phyloP scores from a whole-genome alignment of 2,113 vertebrate genomes.

The Bufo gargarizans region DNA sequence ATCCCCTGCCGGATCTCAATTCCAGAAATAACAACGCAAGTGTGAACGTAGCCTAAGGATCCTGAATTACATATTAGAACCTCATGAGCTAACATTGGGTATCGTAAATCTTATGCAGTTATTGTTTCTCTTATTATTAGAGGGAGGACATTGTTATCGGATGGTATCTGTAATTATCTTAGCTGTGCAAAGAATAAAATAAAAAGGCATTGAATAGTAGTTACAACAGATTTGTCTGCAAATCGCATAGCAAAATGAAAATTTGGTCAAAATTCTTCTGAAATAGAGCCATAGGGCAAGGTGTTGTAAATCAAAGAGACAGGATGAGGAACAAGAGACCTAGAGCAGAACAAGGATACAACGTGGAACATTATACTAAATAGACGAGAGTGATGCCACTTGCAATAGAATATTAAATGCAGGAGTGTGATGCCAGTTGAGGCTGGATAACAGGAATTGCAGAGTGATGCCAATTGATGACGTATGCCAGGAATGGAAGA shows the following conservation, averaged over 20 bases:
- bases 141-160: no score
- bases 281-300: neutral
- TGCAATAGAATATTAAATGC: no score
- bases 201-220: neutral
- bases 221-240: neutral
- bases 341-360: neutral
- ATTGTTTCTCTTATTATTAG: neutral
- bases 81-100: neutral
- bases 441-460: neutral
- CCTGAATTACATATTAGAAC: neutral
- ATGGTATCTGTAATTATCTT: no score
- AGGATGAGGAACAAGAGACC: neutral
- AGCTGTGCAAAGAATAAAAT: no score
- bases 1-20: no score
- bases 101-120: neutral
- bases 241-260: neutral
- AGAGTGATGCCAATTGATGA: neutral
- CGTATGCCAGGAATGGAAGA: neutral
- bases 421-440: neutral
- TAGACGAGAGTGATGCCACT: neutral
- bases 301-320: neutral
- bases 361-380: neutral
- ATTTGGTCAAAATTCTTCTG: neutral
- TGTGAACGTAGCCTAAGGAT: neutral
- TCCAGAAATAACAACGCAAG: no score